Base-by-base conservation (phyloP, 2,888 invertebrate species). In the Rhamphomyia laevipes region DNA sequence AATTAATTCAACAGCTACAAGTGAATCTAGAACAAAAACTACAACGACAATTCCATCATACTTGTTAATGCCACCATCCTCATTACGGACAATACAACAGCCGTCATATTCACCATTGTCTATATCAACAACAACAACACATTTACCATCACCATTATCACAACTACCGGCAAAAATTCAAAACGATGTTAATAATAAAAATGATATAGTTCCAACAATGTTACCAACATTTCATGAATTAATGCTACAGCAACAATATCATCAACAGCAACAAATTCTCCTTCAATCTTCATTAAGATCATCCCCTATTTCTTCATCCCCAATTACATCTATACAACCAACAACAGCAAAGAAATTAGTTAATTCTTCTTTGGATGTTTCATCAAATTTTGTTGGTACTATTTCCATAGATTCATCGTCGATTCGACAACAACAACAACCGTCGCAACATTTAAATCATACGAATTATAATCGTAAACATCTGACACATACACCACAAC, bases 191-290 rank as follows among this genome's bases (percentile, higher is more conserved):
- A 17, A 43, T 11, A 43, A 21, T n/a, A 35, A 23, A 46, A 44
- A 44, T 44, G 41, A 17, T 38, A 17, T 44, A 37, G 38, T 21
- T 35, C 12, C 48, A 12, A 21, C 50, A 47, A 50, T 31, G 31
- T 43, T 38, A 46, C 13, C 42, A 45, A 43, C 47, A 43, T 49
- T 54, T 27, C 50, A 52, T 27, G 51, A 58, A 48, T 47, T 57
- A 50, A 50, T 54, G 48, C 56, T 53, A 35, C 47, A 51, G 27
- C 50, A 46, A 23, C 51, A 45, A n/a, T 16, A 33, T 12, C 16
- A 42, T 21, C 38, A 18, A 6, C 49, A 41, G 21, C 33, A 37
- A 27, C 16, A 37, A 38, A 27, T 44, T 33, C 13, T 37, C 37
- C 40, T 40, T 35, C 45, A 45, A 47, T 40, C 49, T 47, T 23